phyloP scores from a whole-genome alignment of 2,888 invertebrate genomes.

The Yponomeuta malinellus region DNA sequence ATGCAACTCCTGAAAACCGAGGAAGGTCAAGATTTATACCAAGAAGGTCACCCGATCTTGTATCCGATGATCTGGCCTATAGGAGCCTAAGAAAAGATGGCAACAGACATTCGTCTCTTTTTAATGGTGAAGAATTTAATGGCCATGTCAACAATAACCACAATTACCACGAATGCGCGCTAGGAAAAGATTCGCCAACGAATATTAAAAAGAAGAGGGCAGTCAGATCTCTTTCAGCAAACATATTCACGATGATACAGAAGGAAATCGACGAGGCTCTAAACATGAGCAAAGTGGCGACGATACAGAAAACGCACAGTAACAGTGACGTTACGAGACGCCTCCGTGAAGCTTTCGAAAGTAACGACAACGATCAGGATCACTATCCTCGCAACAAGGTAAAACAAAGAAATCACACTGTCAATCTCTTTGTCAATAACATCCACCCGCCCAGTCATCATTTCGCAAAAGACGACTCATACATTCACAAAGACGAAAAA shows the following conservation, averaged over 20 bases:
- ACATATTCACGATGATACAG: slow-evolving; percentile 86
- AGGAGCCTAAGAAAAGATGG: slow-evolving; percentile 88
- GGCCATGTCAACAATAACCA: slow-evolving; percentile 67
- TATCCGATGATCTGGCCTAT: slow-evolving; percentile 92
- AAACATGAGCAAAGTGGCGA: slow-evolving; percentile 65
- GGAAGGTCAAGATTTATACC: slow-evolving; percentile 78
- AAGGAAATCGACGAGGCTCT: slow-evolving; percentile 78
- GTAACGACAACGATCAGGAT: slow-evolving; percentile 61
- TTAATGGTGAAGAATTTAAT: slow-evolving; percentile 64
- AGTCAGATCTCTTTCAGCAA: slow-evolving; percentile 88
- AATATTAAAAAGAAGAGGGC: slow-evolving; percentile 85
- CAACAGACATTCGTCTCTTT: slow-evolving; percentile 72
- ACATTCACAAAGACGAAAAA: slow-evolving; percentile 66
- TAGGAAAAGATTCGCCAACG: slow-evolving; percentile 51
- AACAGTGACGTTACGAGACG: slow-evolving; percentile 75
- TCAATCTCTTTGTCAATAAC: slow-evolving; percentile 68
- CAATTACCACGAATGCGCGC: slow-evolving; percentile 48
- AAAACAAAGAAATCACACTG: slow-evolving; percentile 71
- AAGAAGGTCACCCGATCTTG: slow-evolving; percentile 85
- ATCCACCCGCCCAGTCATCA: slow-evolving; percentile 55
- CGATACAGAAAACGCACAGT: slow-evolving; percentile 78
- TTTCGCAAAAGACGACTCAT: slow-evolving; percentile 73
- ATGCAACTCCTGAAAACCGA: slow-evolving; percentile 80
- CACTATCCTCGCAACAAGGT: slow-evolving; percentile 68
- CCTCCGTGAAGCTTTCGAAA: slow-evolving; percentile 63